Percentiles rank a stretch among this genome's conserved stretches.
Evolutionary conservation across 2,113 vertebrate genomes (phyloP).

Genomic region (Xenopus tropicalis): UCB_Xtro_10.0 CM004448.2:86533001-86533500

Average conservation of each 20-base stretch:
- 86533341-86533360: too few relatives aligned
- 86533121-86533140: conserved; percentile 44
- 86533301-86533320: too few relatives aligned
- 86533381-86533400: too few relatives aligned
- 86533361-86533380: too few relatives aligned
- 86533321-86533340: too few relatives aligned
- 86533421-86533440: too few relatives aligned
- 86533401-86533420: too few relatives aligned
- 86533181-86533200: neutral
- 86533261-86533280: neutral
- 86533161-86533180: conserved; percentile 50
- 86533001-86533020: too few relatives aligned
- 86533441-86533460: too few relatives aligned
- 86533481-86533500: too few relatives aligned
- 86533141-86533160: conserved; percentile 46
- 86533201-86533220: conserved; percentile 8
- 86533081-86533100: conserved; percentile 6
- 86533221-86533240: conserved; percentile 3
- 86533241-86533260: neutral
- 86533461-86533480: too few relatives aligned
- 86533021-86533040: conserved; percentile 7
- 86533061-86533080: neutral
- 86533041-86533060: neutral
- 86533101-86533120: conserved; percentile 43
- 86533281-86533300: too few relatives aligned